These are phyloP conservation scores for Tiaroga cobitis DNA, from an alignment of 2,797 vertebrate genomes.

Conservation along the genomic window DNA sequence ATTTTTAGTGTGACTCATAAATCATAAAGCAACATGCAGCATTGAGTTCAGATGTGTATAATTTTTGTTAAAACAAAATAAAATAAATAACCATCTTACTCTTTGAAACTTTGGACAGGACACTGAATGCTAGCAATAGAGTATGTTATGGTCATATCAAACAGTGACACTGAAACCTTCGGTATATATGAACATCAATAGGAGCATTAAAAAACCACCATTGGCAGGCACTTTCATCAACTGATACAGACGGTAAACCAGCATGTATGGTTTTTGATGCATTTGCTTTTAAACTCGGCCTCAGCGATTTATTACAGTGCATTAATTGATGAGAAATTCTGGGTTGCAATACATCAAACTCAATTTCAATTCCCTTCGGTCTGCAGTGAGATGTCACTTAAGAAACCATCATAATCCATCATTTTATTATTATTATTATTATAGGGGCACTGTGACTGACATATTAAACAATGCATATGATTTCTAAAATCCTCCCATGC, in stretches of 20 bases:
- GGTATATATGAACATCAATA: neutral
- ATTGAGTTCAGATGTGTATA: neutral
- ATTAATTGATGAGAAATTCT: constrained; percentile 30
- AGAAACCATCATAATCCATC: constrained; percentile 40
- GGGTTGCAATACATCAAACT: constrained; percentile 23
- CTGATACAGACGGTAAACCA: neutral
- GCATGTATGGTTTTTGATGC: neutral
- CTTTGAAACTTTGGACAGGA: neutral
- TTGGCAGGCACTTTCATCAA: neutral
- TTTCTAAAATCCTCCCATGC: neutral
- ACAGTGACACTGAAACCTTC: neutral
- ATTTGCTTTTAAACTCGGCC: neutral
- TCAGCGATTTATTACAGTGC: constrained; percentile 21
- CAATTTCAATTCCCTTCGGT: neutral
- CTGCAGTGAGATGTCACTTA: constrained; percentile 1
- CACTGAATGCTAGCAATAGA: neutral
- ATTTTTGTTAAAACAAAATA: neutral
- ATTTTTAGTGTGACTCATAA: neutral
- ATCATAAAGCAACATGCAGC: neutral
- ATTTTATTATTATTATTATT: neutral
- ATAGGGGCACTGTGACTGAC: constrained; percentile 1
- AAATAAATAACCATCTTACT: neutral
- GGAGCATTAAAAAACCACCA: neutral
- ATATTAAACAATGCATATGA: constrained; percentile 1
- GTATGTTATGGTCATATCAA: neutral